Conservation (phyloP, 2,888 invertebrate species). For the Caenorhabditis sp. region DNA sequence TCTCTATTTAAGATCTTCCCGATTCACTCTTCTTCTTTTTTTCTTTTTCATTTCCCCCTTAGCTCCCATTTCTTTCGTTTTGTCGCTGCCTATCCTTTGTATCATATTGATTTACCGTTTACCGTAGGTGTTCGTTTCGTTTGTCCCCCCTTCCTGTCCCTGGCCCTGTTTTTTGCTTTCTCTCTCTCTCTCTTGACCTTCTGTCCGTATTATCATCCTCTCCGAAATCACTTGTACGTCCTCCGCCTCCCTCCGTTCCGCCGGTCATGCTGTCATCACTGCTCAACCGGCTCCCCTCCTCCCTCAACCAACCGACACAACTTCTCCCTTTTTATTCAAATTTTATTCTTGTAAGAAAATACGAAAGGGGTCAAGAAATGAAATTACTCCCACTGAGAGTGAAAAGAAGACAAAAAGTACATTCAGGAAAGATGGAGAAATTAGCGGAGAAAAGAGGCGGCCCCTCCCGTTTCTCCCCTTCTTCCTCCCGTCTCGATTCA, state of each 20-base stretch:
- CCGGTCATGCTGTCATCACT: slow-evolving; percentile 8
- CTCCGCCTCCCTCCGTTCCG: slow-evolving; percentile 19
- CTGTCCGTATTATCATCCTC: slow-evolving; percentile 23
- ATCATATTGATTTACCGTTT: slow-evolving; percentile 59
- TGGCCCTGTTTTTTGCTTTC: slow-evolving; percentile 1
- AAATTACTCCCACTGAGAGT: slow-evolving; percentile 46
- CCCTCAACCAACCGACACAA: background rate
- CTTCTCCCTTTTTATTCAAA: slow-evolving; percentile 36
- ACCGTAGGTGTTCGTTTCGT: slow-evolving; percentile 53
- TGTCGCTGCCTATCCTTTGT: slow-evolving; percentile 36
- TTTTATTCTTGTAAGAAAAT: slow-evolving; percentile 61
- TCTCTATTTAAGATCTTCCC: background rate
- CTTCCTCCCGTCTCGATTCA: too few species aligned
- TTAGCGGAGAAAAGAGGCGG: slow-evolving; percentile 41
- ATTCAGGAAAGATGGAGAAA: slow-evolving; percentile 5
- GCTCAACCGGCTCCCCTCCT: background rate
- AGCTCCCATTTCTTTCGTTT: background rate
- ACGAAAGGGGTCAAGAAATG: slow-evolving; percentile 44
- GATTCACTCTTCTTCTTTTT: background rate
- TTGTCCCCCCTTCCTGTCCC: slow-evolving; percentile 46
- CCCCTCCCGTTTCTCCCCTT: too few species aligned
- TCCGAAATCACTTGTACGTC: slow-evolving; percentile 56
- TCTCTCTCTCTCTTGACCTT: slow-evolving; percentile 19
- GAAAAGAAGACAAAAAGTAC: slow-evolving; percentile 6
- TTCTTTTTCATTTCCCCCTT: background rate